A percentile compares a stretch with the other conserved stretches of the same genome.
phyloP scores from a whole-genome alignment of 92 coral and sea anemone species.

The Blastomussa wellsi region DNA sequence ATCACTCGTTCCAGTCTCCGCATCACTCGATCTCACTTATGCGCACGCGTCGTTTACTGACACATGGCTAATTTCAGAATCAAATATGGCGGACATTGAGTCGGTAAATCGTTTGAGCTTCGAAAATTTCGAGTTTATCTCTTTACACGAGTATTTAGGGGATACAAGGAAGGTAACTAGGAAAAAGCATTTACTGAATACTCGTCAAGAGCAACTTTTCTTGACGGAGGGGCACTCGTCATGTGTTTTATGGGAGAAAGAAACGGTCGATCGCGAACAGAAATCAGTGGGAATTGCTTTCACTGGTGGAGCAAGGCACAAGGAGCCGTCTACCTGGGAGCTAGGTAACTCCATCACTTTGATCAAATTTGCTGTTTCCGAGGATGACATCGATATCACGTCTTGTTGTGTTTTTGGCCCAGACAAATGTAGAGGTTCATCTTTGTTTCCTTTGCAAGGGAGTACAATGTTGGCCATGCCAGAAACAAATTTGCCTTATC shows the following conservation, averaged over 20 bases:
- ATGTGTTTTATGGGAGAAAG: constrained; percentile 27
- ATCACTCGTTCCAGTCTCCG: constrained; percentile 20
- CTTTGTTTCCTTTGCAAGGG: constrained; percentile 36
- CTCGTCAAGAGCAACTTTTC: constrained; percentile 37
- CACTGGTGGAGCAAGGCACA: constrained; percentile 29
- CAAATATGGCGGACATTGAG: too few species aligned
- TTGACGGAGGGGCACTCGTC: constrained; percentile 31
- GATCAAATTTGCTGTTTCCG: constrained; percentile 8
- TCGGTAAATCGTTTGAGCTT: not conserved
- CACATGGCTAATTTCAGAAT: constrained; percentile 34
- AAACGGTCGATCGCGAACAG: constrained; percentile 17
- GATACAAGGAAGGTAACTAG: constrained; percentile 37
- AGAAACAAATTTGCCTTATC: not conserved
- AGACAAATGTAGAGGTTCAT: constrained; percentile 25
- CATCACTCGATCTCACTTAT: not conserved
- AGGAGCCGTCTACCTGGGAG: constrained; percentile 42
- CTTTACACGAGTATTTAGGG: constrained; percentile 29
- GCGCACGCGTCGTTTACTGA: constrained; percentile 27
- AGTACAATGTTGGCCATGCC: constrained; percentile 1
- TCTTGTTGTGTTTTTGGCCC: constrained; percentile 25
- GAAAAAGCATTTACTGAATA: constrained; percentile 32
- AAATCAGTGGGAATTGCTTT: constrained; percentile 14
- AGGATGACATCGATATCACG: constrained; percentile 18
- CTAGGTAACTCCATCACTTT: constrained; percentile 26
- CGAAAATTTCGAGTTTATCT: constrained; percentile 21